Evolutionary conservation across 2,888 invertebrate genomes (phyloP).

Genomic region (Ornithoptera priamus): DNA sequence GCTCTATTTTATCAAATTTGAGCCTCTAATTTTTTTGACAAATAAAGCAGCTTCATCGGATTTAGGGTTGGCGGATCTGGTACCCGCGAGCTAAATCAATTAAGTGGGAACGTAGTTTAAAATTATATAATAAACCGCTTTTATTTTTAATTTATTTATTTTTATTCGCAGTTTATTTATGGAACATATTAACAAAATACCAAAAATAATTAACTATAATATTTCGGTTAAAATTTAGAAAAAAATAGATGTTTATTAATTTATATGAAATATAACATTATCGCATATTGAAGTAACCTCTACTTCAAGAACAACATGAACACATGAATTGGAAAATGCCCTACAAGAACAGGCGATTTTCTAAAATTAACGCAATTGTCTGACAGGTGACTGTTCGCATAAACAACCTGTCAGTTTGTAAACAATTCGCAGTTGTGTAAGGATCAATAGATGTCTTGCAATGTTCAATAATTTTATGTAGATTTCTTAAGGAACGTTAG

Average conservation of each 20-base stretch:
- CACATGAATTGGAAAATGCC: too few relatives aligned
- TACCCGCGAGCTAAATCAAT: too few relatives aligned
- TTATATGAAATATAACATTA: background rate
- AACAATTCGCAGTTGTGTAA: slow-evolving; percentile 56
- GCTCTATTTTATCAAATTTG: too few relatives aligned
- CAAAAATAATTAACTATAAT: background rate
- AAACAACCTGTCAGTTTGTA: slow-evolving; percentile 48
- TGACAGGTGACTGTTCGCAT: slow-evolving; percentile 44
- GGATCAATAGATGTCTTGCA: slow-evolving; percentile 45
- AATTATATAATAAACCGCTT: too few relatives aligned
- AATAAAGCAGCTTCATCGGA: too few relatives aligned
- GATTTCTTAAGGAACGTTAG: slow-evolving; percentile 20
- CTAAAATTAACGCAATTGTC: slow-evolving; percentile 37
- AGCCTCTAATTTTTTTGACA: too few relatives aligned
- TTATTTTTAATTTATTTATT: too few relatives aligned
- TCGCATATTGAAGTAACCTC: background rate
- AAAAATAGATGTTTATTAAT: background rate
- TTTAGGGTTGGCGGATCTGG: too few relatives aligned
- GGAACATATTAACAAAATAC: too few relatives aligned
- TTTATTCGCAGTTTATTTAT: too few relatives aligned
- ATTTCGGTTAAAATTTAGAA: background rate
- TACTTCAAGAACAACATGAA: too few relatives aligned
- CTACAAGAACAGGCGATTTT: slow-evolving; percentile 10
- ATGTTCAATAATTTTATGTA: slow-evolving; percentile 44
- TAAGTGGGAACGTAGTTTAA: too few relatives aligned